Evolutionary conservation across 2,888 invertebrate species (phyloP).

Genomic region (Gryllus longicercus): DNA sequence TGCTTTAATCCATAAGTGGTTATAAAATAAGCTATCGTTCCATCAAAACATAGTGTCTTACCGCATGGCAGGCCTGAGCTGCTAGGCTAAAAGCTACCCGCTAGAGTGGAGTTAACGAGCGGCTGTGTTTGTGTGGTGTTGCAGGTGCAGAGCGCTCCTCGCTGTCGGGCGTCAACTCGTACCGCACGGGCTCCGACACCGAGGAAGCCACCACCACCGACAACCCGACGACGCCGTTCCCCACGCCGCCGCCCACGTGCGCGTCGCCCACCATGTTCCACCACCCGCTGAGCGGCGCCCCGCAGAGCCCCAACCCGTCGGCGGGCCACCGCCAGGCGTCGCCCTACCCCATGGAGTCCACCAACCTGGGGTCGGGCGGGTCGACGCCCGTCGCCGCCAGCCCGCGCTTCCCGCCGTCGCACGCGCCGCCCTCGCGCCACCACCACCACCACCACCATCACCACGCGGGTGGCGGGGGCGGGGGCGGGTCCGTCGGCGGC

Average conservation of each 20-base stretch:
- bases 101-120: neutral
- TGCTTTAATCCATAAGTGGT: no score
- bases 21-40: no score
- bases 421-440: conserved; percentile 30
- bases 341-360: conserved; percentile 67
- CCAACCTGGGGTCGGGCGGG: conserved; percentile 47
- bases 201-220: conserved; percentile 57
- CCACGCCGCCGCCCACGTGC: conserved; percentile 56
- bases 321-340: conserved; percentile 52
- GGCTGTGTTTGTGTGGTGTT: neutral
- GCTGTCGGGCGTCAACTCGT: conserved; percentile 43
- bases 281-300: conserved; percentile 51
- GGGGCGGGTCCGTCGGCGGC: conserved; percentile 23
- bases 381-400: conserved; percentile 34
- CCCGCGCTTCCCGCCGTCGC: conserved; percentile 32
- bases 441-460: conserved; percentile 30
- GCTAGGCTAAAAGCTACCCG: no score
- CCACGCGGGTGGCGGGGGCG: conserved; percentile 20
- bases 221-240: conserved; percentile 55
- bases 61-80: no score
- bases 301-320: conserved; percentile 8
- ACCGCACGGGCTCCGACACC: conserved; percentile 70
- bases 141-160: conserved; percentile 52
- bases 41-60: no score
- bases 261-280: conserved; percentile 42